phyloP scores from a whole-genome alignment of 2,797 vertebrate genomes.

The Xyrichtys novacula region DNA sequence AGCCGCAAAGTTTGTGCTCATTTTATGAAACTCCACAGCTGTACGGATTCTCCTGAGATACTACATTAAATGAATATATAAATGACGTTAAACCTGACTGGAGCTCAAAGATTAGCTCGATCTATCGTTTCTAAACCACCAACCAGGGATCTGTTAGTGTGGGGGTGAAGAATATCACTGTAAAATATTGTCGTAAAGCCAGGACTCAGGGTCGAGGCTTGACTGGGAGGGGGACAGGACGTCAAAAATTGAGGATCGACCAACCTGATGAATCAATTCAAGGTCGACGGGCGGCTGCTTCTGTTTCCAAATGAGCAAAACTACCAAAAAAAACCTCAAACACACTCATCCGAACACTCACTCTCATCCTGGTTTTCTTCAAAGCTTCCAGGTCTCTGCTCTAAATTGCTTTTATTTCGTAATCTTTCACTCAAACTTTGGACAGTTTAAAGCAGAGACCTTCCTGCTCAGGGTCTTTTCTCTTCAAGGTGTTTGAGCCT shows the following conservation, averaged over 20 bases:
- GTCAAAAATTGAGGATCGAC: constrained; percentile 91
- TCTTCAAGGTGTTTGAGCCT: constrained; percentile 20
- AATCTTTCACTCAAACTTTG: background rate
- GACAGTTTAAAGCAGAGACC: constrained; percentile 22
- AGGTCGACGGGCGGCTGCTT: constrained; percentile 85
- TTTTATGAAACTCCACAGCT: background rate
- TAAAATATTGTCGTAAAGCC: constrained; percentile 95
- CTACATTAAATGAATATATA: background rate
- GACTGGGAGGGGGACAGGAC: constrained; percentile 80
- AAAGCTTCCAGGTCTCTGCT: background rate
- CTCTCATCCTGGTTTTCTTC: constrained; percentile 22
- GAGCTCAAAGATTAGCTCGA: background rate
- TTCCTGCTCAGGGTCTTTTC: background rate
- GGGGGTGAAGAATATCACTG: constrained; percentile 92
- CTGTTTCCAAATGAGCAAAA: constrained; percentile 86
- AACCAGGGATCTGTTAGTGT: constrained; percentile 54
- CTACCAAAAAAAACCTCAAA: constrained; percentile 76
- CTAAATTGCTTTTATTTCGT: constrained; percentile 3
- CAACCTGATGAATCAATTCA: constrained; percentile 95
- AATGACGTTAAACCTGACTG: constrained; percentile 37
- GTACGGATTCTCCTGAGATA: background rate
- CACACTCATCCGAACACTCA: constrained; percentile 25
- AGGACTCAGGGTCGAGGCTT: constrained; percentile 90
- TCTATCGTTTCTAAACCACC: constrained; percentile 45
- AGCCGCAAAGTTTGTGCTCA: background rate